Evolutionary conservation across 2,888 invertebrate genomes (phyloP), one percentile per base, ranked within the genome.

Genomic region (Colostygia pectinataria): DNA sequence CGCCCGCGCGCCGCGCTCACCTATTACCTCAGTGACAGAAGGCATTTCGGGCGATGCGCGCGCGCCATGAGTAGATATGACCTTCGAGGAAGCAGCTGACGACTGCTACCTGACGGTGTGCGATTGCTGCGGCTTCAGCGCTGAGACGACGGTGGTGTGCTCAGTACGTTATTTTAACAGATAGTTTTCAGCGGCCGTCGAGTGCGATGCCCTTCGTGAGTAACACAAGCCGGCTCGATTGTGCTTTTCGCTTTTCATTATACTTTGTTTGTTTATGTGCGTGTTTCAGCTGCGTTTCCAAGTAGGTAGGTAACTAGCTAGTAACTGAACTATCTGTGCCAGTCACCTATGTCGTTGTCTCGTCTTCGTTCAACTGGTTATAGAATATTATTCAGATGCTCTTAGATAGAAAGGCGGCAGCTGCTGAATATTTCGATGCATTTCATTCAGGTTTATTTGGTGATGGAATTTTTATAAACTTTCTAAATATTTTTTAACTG

Each of bases 71-170:
- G 80, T 80, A 31, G 40, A 40, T 40, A 86, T 86, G 89, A 87
- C 85, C 88, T 85, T 87, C 84, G 89, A 87, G 76, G 83, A 83
- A 77, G 71, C 80, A 64, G 82, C 72, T 63, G 89, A 90, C 78
- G 83, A 87, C 76, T 81, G 84, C 74, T 86, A 85, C 74, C 79
- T 86, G 61, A 81, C 83, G 58, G 90, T 90, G 77, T 91, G 90
- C 82, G 90, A 91, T 75, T 91, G 91, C 75, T 91, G 91, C 80
- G 90, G 90, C 64, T 91, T 90, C 86, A 89, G 84, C 87, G 74
- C 83, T 34, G 90, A 90, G 83, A 90, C 90, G 65, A 69, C 84
- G 56, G 80, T 90, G 61, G 73, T 91, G 74, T 75, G 77, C 77
- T 78, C 87, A 72, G 91, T 91, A 89, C 89, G 91, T 90, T 88